Conservation (phyloP, 2,797 vertebrate genomes). For the Sternarchorhynchus goeldii region DNA sequence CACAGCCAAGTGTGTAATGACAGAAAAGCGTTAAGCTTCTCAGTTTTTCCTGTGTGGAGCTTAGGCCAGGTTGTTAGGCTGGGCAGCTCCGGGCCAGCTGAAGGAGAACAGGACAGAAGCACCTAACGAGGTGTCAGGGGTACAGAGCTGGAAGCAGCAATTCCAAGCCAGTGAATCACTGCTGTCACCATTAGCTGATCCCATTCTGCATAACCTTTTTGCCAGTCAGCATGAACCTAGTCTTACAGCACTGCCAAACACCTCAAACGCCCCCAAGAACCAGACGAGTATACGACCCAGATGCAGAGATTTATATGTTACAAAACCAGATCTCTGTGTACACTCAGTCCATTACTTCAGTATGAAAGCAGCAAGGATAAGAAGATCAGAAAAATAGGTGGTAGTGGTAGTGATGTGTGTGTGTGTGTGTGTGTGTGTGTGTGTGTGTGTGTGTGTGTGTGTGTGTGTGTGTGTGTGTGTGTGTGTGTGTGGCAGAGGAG, state of each 20-base stretch:
- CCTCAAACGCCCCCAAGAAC: background rate
- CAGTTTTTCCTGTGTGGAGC: slow-evolving; percentile 43
- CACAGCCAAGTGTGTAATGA: slow-evolving; percentile 38
- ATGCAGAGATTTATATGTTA: too few relatives aligned
- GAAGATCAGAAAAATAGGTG: background rate
- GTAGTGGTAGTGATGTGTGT: too few relatives aligned
- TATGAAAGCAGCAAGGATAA: background rate
- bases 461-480: too few relatives aligned
- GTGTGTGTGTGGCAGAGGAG: background rate
- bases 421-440: too few relatives aligned
- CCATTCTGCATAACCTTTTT: slow-evolving; percentile 51
- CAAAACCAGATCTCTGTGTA: too few relatives aligned
- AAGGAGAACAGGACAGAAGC: slow-evolving; percentile 55
- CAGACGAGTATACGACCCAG: background rate
- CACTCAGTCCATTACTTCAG: background rate
- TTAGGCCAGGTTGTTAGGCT: slow-evolving; percentile 47
- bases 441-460: too few relatives aligned
- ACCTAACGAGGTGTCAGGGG: slow-evolving; percentile 63
- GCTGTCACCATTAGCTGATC: slow-evolving; percentile 60
- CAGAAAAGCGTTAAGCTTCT: slow-evolving; percentile 41
- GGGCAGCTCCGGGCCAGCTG: slow-evolving; percentile 58
- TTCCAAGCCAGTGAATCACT: slow-evolving; percentile 63
- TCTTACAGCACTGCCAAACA: slow-evolving; percentile 17
- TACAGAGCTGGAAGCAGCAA: slow-evolving; percentile 63
- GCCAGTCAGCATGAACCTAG: slow-evolving; percentile 58